Percentiles rank a stretch among this genome's conserved stretches.
Conservation (phyloP, 1,140 invertebrate species). For the Chlorops oryzae region DNA sequence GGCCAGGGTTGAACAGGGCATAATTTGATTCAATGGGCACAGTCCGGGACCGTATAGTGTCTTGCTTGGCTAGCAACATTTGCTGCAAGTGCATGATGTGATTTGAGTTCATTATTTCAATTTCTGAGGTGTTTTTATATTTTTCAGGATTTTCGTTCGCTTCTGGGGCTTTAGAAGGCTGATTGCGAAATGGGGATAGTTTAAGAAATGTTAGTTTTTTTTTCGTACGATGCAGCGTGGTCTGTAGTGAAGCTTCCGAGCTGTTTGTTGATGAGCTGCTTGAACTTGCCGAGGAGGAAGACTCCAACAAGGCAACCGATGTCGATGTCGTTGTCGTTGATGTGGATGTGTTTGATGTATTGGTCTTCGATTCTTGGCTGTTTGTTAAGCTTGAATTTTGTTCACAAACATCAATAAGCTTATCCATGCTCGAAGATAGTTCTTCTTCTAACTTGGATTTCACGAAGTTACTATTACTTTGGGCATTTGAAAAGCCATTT, state of each 20-base stretch:
- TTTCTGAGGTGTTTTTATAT: conserved; percentile 22
- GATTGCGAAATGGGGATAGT: conserved; percentile 34
- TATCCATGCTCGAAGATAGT: conserved; percentile 1
- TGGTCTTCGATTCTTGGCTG: conserved; percentile 40
- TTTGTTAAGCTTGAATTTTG: conserved; percentile 35
- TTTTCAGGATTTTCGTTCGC: conserved; percentile 13
- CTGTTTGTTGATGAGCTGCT: neutral
- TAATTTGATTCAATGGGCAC: conserved; percentile 45
- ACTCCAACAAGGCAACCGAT: conserved; percentile 39
- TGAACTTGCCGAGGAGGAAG: conserved; percentile 34
- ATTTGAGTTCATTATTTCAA: conserved; percentile 35
- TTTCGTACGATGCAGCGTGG: conserved; percentile 21
- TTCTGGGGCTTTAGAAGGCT: conserved; percentile 20
- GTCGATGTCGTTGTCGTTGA: conserved; percentile 29
- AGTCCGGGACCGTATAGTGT: conserved; percentile 33
- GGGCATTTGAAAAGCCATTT: conserved; percentile 43
- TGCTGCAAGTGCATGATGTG: conserved; percentile 41
- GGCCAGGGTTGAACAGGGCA: conserved; percentile 43
- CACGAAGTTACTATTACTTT: conserved; percentile 37
- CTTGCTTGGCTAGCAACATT: conserved; percentile 19
- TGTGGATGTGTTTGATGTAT: conserved; percentile 9
- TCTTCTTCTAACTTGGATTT: conserved; percentile 31
- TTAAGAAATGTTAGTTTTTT: conserved; percentile 42
- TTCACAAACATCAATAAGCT: conserved; percentile 23
- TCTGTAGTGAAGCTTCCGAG: conserved; percentile 22